Conservation (phyloP, 1,140 invertebrate species). For the Pogonus chalceus region DNA sequence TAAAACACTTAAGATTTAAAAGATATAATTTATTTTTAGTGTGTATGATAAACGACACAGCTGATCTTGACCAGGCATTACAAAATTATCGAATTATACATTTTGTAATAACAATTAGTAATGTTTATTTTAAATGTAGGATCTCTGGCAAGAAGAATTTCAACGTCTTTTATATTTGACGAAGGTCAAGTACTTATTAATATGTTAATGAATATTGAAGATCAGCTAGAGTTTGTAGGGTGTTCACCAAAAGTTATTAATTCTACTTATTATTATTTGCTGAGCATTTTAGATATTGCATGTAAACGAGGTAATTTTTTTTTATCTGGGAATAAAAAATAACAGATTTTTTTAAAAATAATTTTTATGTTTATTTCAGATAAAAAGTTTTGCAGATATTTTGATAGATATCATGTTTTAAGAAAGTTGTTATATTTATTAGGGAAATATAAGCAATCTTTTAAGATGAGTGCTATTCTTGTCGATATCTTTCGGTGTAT, state of each 20-base stretch:
- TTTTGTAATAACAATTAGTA: no score
- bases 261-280: background rate
- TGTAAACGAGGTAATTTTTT: background rate
- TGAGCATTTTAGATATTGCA: background rate
- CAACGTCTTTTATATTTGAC: background rate
- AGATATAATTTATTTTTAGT: no score
- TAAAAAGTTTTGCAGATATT: background rate
- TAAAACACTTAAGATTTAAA: no score
- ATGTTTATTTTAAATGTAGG: background rate
- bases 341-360: no score
- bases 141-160: background rate
- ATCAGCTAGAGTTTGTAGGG: background rate
- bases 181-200: constrained; percentile 1
- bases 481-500: background rate
- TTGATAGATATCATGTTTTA: constrained; percentile 1
- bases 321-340: no score
- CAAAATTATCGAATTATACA: no score
- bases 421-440: background rate
- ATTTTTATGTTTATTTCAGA: background rate
- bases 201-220: background rate
- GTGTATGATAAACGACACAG: background rate
- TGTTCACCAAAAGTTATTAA: background rate
- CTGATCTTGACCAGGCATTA: background rate
- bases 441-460: background rate
- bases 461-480: background rate